phyloP scores from a whole-genome alignment of 2,888 invertebrate genomes.

The Phrixothrix hirtus region DNA sequence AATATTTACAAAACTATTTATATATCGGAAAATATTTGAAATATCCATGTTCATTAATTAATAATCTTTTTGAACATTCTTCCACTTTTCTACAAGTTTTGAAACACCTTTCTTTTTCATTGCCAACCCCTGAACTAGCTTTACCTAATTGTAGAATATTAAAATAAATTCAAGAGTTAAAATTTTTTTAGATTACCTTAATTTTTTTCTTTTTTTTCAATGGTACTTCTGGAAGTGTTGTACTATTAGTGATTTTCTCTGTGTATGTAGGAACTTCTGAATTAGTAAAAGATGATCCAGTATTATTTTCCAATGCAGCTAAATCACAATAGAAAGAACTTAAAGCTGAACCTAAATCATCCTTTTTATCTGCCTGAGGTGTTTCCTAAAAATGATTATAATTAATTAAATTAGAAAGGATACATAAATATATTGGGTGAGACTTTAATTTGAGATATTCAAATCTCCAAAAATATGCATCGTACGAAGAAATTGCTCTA shows the following conservation, averaged over 20 bases:
- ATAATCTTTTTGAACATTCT: slow-evolving; percentile 65
- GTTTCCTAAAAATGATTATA: slow-evolving; percentile 2
- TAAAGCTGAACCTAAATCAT: slow-evolving; percentile 57
- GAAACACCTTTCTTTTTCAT: slow-evolving; percentile 73
- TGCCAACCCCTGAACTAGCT: slow-evolving; percentile 61
- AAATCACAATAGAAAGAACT: slow-evolving; percentile 66
- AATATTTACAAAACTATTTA: too few relatives aligned
- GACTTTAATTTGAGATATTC: too few relatives aligned
- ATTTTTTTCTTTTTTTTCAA: slow-evolving; percentile 53
- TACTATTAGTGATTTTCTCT: slow-evolving; percentile 19
- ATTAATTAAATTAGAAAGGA: background rate
- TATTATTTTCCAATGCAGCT: slow-evolving; percentile 58
- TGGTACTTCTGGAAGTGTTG: slow-evolving; percentile 37
- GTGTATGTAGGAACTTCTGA: slow-evolving; percentile 14
- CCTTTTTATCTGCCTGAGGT: slow-evolving; percentile 42
- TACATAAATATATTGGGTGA: background rate
- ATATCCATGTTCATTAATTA: slow-evolving; percentile 12
- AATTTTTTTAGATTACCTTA: slow-evolving; percentile 44
- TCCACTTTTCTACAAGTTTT: slow-evolving; percentile 72
- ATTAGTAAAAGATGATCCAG: slow-evolving; percentile 25
- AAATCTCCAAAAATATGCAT: too few relatives aligned
- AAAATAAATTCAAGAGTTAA: background rate
- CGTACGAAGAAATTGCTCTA: too few relatives aligned
- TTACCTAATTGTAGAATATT: too few relatives aligned
- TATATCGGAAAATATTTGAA: background rate